A percentile compares a stretch with the other conserved stretches of the same genome.
phyloP scores from a whole-genome alignment of 2,888 invertebrate genomes.

The Drosophila prostipennis region DNA sequence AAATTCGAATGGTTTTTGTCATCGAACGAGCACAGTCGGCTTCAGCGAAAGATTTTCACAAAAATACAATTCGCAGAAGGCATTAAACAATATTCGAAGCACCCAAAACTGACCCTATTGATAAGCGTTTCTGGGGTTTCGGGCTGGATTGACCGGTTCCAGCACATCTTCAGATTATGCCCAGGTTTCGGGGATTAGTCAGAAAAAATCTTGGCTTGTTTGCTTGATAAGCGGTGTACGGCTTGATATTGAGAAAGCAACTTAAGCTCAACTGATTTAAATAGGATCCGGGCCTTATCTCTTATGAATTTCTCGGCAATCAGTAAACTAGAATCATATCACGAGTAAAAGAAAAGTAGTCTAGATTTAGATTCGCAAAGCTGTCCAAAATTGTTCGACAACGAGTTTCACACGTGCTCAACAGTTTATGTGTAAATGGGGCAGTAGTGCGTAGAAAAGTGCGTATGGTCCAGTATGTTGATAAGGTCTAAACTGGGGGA shows the following conservation, averaged over 20 bases:
- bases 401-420: constrained; percentile 37
- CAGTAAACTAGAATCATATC: constrained; percentile 9
- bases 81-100: constrained; percentile 54
- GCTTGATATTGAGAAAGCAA: constrained; percentile 36
- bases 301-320: constrained; percentile 8
- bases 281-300: constrained; percentile 57
- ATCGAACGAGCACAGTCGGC: constrained; percentile 7
- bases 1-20: constrained; percentile 50
- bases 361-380: constrained; percentile 7
- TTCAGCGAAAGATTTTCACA: constrained; percentile 27
- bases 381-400: background rate
- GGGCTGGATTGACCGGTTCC: constrained; percentile 9
- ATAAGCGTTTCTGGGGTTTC: constrained; percentile 27
- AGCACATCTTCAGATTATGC: constrained; percentile 25
- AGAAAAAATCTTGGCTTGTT: constrained; percentile 32
- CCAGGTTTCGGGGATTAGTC: constrained; percentile 55
- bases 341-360: constrained; percentile 36
- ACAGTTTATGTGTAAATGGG: constrained; percentile 43
- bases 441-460: constrained; percentile 62
- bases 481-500: constrained; percentile 10
- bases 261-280: constrained; percentile 41
- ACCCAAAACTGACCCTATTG: constrained; percentile 29
- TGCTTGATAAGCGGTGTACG: constrained; percentile 49
- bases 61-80: constrained; percentile 57
- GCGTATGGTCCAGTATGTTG: constrained; percentile 54